Conservation (phyloP, 2,797 vertebrate genomes). For the Myiotriccus ornatus region DNA sequence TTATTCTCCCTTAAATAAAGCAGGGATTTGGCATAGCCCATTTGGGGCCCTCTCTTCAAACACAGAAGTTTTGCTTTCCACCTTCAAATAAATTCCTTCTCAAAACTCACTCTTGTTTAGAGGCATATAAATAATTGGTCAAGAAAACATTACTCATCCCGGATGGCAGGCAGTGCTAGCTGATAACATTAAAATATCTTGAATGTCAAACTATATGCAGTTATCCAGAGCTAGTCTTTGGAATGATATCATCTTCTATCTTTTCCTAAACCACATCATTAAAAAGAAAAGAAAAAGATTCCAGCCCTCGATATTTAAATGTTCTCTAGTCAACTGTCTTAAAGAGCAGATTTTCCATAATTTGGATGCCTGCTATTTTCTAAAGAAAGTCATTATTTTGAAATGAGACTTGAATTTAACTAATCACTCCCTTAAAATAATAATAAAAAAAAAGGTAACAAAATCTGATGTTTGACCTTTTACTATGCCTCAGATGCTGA, state of each 20-base stretch:
- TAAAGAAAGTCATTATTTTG: constrained; percentile 5
- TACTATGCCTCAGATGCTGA: not conserved
- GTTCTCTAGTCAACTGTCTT: constrained; percentile 13
- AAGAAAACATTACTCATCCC: not conserved
- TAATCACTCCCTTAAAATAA: not conserved
- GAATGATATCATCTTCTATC: constrained; percentile 5
- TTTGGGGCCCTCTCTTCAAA: not conserved
- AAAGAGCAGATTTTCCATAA: constrained; percentile 41
- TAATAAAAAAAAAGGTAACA: not conserved
- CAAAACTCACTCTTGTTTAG: not conserved
- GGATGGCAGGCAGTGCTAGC: not conserved
- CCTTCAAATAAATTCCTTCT: not conserved
- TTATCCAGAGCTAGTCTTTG: constrained; percentile 4
- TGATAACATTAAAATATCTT: constrained; percentile 37
- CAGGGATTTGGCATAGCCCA: not conserved
- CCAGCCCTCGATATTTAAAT: constrained; percentile 26
- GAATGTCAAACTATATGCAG: constrained; percentile 39
- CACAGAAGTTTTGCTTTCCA: not conserved
- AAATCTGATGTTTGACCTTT: not conserved
- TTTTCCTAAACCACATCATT: constrained; percentile 21
- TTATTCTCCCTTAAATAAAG: not conserved
- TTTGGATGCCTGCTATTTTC: constrained; percentile 18
- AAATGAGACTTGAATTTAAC: not conserved
- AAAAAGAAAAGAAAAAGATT: constrained; percentile 31
- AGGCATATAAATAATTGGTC: constrained; percentile 17